These are phyloP conservation scores for Habrosyne pyritoides DNA, from an alignment of 2,888 invertebrate genomes.

Conservation along the genomic window DNA sequence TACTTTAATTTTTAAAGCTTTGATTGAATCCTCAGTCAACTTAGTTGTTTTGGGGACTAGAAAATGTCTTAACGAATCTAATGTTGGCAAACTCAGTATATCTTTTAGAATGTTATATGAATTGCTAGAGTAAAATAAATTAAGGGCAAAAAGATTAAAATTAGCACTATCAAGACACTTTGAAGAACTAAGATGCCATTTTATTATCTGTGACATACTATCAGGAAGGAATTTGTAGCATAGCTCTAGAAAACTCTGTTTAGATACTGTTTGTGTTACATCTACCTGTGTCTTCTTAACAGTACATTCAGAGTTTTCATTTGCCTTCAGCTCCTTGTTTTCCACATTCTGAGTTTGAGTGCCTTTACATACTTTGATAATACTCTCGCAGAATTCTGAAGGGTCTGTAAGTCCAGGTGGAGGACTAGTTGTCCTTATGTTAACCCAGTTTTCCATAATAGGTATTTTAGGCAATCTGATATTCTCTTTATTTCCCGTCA, in stretches of 20 bases:
- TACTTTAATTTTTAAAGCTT: constrained; percentile 35
- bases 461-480: neutral
- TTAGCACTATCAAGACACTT: constrained; percentile 19
- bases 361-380: constrained; percentile 23
- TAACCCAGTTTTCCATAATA: neutral
- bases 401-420: constrained; percentile 11
- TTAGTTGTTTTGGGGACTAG: constrained; percentile 23
- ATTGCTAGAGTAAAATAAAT: constrained; percentile 29
- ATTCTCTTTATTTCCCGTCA: neutral
- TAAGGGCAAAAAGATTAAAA: constrained; percentile 25
- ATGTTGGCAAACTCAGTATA: constrained; percentile 24
- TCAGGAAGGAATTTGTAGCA: constrained; percentile 23
- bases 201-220: constrained; percentile 22
- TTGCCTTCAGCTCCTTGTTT: neutral
- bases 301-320: neutral
- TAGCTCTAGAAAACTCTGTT: constrained; percentile 17
- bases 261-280: neutral
- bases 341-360: constrained; percentile 20
- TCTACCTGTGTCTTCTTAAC: neutral
- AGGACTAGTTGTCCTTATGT: neutral
- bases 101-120: constrained; percentile 23
- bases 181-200: constrained; percentile 21
- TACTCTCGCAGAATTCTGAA: constrained; percentile 28
- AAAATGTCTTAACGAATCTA: constrained; percentile 20
- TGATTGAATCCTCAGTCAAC: constrained; percentile 27